Base-by-base conservation (phyloP, 2,888 invertebrate genomes). In the Macrosoma leucophasiata region DNA sequence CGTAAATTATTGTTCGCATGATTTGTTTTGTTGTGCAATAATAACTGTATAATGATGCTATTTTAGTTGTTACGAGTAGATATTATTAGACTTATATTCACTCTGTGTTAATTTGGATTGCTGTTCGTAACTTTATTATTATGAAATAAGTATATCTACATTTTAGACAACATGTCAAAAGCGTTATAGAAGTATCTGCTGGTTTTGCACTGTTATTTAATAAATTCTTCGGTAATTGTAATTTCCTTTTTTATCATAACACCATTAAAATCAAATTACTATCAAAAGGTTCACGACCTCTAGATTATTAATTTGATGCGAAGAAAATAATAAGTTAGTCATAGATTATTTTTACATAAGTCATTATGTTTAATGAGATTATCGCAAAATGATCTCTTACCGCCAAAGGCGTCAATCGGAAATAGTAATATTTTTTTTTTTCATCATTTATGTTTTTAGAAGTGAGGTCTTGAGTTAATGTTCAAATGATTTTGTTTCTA, bases 391-490 rank as follows among this genome's bases (percentile, higher is more conserved):
- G 71, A 74, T 73, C 73, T 75, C 70, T 50, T 49, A 30, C 55
- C 72, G 72, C 72, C 68, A 63, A 67, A 71, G 67, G 74, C 72
- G 68, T 57, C 49, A 57, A 53, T 41, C 43, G 39, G 43, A 55
- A 57, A 44, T 44, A 54, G 46, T 54, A 48, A 45, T 52, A 44
- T 34, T 53, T 39, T 46, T 46, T 50, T 39, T 48, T 43, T 44
- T 46, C 34, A 41, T 32, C 36, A 28, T 46, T 36, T 44, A 58
- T 48, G 50, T 52, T 55, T n/a, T n/a, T 54, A 62, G 70, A 76
- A 73, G 77, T 77, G 79, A 67, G 77, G 72, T 76, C 71, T 55
- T 51, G 40, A 33, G 25, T n/a, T n/a, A n/a, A n/a, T n/a, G 24
- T 33, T 31, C 43, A 52, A 54, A 47, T 51, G 44, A 48, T 48